Base-by-base conservation (phyloP, 2,888 invertebrate genomes). In the Sinohyriopsis cumingii region DNA sequence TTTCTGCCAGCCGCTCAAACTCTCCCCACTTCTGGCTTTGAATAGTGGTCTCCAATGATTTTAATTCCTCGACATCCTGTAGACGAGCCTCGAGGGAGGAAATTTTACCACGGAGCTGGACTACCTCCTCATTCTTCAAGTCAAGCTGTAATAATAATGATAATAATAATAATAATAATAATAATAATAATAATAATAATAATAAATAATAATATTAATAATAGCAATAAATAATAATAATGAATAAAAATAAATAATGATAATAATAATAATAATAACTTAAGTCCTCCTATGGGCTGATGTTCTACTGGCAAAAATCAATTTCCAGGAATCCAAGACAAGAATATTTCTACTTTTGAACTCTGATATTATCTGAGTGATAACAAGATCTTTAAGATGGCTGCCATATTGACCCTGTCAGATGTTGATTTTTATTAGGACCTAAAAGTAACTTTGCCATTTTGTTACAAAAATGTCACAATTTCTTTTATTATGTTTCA, bases 21-120 rank as follows among this genome's bases (percentile, higher is more conserved):
- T 90, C 90, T 60, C 86, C 85, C 90, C 90, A 90, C 69, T 87
- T 87, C 78, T 89, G 88, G 55, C 77, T 84, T 75, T 90, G 88
- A 24, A 86, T 71, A 3, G 82, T 77, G 7, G 78, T 73, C 71
- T 89, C 86, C 45, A 87, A 66, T 0, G 75, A 65, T 54, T 73
- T 75, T 15, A 84, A 53, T 57, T 60, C 54, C n/a, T 74, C 71
- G 9, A 75, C 25, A 55, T 75, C 75, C 57, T 69, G 72, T 18
- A 73, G 59, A 19, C 68, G 59, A 56, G 68, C 68, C 60, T 75
- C 77, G 56, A 77, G 71, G 65, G 73, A 62, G 20, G 75, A 55
- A 59, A 75, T 63, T 59, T 82, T 79, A 18, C 78, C 63, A 22
- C 80, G 75, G n/a, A 88, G 77, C 24, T 67, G 63, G 0, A 80